A percentile compares a stretch with the other conserved stretches of the same genome.
phyloP scores from a whole-genome alignment of 2,888 invertebrate species.

The Hofmannophila pseudospretella region DNA sequence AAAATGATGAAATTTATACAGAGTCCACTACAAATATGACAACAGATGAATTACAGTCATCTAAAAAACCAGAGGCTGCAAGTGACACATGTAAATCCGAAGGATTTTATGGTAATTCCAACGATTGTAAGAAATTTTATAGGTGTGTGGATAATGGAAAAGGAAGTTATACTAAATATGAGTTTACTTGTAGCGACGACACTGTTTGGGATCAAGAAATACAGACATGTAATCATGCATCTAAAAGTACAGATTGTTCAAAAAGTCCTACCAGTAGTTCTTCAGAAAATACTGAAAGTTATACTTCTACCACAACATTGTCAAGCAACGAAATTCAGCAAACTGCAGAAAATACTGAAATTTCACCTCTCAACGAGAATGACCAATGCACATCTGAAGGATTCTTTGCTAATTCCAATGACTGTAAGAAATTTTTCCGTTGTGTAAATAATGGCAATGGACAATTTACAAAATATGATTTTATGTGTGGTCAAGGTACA shows the following conservation, averaged over 20 bases:
- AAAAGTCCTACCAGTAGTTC: slow-evolving; percentile 12
- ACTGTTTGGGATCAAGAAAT: slow-evolving; percentile 81
- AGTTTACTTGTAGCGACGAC: slow-evolving; percentile 84
- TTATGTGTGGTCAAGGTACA: slow-evolving; percentile 81
- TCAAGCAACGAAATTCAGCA: slow-evolving; percentile 5
- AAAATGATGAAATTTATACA: slow-evolving; percentile 20
- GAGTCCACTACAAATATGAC: slow-evolving; percentile 18
- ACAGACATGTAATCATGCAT: slow-evolving; percentile 74
- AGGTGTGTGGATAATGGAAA: slow-evolving; percentile 81
- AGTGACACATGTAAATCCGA: slow-evolving; percentile 66
- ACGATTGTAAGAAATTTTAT: slow-evolving; percentile 84
- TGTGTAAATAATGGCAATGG: slow-evolving; percentile 77
- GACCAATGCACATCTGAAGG: slow-evolving; percentile 79
- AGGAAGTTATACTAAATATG: slow-evolving; percentile 79
- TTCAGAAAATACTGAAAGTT: slow-evolving; percentile 8
- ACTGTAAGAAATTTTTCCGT: slow-evolving; percentile 86
- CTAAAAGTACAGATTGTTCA: slow-evolving; percentile 26
- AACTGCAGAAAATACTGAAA: slow-evolving; percentile 2
- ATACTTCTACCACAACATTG: slow-evolving; percentile 9
- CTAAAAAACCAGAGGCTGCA: slow-evolving; percentile 18
- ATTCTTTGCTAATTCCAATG: slow-evolving; percentile 81
- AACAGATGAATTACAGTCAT: slow-evolving; percentile 11
- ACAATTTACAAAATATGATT: slow-evolving; percentile 75
- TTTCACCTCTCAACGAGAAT: slow-evolving; percentile 15
- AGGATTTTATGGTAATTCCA: slow-evolving; percentile 82